Evolutionary conservation across 2,113 vertebrate genomes (phyloP).

Genomic region (Nothocercus nigrocapillus): DNA sequence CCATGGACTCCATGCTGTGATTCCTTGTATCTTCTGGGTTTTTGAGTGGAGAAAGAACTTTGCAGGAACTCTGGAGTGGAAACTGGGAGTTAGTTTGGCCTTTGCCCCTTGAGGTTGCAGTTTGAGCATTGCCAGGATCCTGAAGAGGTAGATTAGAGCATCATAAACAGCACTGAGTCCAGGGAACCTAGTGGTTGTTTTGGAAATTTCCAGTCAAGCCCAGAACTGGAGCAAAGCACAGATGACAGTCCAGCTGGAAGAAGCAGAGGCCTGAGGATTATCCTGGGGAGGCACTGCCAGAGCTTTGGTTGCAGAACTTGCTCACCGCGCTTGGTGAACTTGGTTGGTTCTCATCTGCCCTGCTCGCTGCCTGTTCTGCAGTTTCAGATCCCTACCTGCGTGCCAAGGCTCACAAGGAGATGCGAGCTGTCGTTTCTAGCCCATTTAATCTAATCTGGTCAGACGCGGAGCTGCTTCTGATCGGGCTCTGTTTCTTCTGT

Average conservation of each 20-base stretch:
- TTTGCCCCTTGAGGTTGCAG: not conserved
- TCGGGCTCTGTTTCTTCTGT: not conserved
- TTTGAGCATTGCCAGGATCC: fast-evolving
- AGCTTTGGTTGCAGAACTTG: not conserved
- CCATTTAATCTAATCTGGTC: not conserved
- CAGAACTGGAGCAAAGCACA: not conserved
- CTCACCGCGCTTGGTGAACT: not conserved
- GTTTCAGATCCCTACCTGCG: not conserved
- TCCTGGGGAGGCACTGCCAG: not conserved
- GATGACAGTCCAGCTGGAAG: not conserved
- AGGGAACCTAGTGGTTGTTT: not conserved
- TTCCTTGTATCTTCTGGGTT: not conserved
- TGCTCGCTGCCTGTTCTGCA: not conserved
- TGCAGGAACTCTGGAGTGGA: not conserved
- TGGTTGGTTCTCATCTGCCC: not conserved
- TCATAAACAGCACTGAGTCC: not conserved
- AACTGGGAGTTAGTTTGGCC: not conserved
- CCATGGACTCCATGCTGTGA: fast-evolving
- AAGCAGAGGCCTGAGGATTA: not conserved
- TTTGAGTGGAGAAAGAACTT: not conserved
- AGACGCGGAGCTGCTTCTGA: not conserved
- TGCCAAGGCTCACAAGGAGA: not conserved
- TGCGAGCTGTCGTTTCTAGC: not conserved
- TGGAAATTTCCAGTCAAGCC: not conserved
- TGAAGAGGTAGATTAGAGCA: not conserved